A percentile compares a stretch with the other conserved stretches of the same genome.
Evolutionary conservation across 1,140 invertebrate genomes (phyloP).

Genomic region (Cydia pomonella): DNA sequence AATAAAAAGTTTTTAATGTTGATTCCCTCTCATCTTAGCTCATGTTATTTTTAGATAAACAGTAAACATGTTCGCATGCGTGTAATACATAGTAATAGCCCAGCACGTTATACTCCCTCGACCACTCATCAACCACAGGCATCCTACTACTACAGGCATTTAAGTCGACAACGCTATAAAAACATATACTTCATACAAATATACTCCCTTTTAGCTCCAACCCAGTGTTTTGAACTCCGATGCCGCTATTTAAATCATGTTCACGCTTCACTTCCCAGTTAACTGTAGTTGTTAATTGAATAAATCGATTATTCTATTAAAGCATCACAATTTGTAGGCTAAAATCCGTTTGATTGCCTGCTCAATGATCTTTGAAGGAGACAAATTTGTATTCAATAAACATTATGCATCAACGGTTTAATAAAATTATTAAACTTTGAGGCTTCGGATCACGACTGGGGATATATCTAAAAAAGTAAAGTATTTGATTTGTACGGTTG

Average conservation of each 20-base stretch:
- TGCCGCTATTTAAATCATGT: conserved; percentile 28
- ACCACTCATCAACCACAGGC: conserved; percentile 15
- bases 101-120: neutral
- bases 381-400: neutral
- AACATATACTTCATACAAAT: neutral
- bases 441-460: neutral
- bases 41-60: conserved; percentile 8
- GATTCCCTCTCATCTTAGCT: neutral
- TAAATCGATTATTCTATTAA: conserved; percentile 25
- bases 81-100: conserved; percentile 37
- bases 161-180: neutral
- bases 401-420: neutral
- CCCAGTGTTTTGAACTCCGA: conserved; percentile 15
- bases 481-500: neutral
- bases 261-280: conserved; percentile 16
- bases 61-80: conserved; percentile 50
- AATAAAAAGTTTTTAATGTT: neutral
- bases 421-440: neutral
- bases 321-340: conserved; percentile 15
- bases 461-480: conserved; percentile 12
- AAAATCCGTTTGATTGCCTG: neutral
- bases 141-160: neutral
- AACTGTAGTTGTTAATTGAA: conserved; percentile 26
- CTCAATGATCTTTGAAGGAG: conserved; percentile 6
- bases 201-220: neutral